phyloP scores from a whole-genome alignment of 2,797 vertebrate species.

The Fundulus diaphanus region DNA sequence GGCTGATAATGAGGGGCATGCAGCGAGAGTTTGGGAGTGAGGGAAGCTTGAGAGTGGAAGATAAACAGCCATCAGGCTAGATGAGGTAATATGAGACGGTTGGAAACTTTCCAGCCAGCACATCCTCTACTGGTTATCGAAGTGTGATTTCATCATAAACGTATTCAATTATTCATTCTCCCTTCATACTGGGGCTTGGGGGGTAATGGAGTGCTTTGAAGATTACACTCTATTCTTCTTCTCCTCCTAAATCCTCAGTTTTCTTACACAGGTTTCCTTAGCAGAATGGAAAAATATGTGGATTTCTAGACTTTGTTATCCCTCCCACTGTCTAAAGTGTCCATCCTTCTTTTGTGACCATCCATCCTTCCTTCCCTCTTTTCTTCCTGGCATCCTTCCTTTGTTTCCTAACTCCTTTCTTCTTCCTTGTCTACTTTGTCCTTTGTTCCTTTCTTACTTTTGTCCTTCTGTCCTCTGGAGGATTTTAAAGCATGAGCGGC shows the following conservation, averaged over 20 bases:
- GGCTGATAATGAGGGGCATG: slow-evolving; percentile 39
- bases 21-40: slow-evolving; percentile 30
- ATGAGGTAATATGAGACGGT: slow-evolving; percentile 51
- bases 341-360: too few species aligned
- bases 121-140: slow-evolving; percentile 59
- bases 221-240: slow-evolving; percentile 1
- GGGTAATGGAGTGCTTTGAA: slow-evolving; percentile 40
- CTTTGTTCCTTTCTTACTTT: background rate
- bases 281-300: background rate
- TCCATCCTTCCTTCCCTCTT: too few species aligned
- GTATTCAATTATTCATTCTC: slow-evolving; percentile 82
- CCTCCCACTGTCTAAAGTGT: background rate
- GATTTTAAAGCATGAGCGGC: too few species aligned
- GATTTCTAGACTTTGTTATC: background rate
- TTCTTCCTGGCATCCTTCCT: too few species aligned
- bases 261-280: background rate
- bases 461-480: too few species aligned
- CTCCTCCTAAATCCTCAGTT: slow-evolving; percentile 8
- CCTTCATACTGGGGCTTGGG: slow-evolving; percentile 47
- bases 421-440: too few species aligned
- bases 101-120: slow-evolving; percentile 66
- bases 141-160: slow-evolving; percentile 77
- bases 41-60: slow-evolving; percentile 17
- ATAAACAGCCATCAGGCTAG: slow-evolving; percentile 17
- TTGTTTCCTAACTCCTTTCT: too few species aligned